These are phyloP conservation scores for Aphelenchoides bicaudatus DNA, from an alignment of 2,888 invertebrate species.

Conservation along the genomic window DNA sequence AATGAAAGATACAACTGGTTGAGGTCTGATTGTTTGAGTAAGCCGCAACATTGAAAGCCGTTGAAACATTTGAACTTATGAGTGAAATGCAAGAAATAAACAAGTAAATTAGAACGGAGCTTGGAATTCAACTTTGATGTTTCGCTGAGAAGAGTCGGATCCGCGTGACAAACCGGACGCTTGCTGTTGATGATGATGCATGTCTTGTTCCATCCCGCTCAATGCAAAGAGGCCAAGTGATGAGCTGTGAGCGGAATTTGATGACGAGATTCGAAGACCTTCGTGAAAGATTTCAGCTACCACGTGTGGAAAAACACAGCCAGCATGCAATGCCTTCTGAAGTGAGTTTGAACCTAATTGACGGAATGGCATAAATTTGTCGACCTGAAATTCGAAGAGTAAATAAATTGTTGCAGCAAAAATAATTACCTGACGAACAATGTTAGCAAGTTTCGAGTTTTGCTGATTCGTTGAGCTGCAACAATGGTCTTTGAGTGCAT, in stretches of 20 bases:
- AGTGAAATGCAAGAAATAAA: not conserved
- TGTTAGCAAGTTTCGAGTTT: constrained; percentile 48
- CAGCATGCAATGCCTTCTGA: constrained; percentile 19
- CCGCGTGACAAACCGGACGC: constrained; percentile 1
- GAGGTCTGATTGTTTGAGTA: too few species aligned
- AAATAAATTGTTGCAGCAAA: not conserved
- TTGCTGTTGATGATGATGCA: not conserved
- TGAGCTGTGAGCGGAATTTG: not conserved
- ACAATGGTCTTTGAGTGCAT: constrained; percentile 82
- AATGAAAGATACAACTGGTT: too few species aligned
- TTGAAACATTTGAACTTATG: not conserved
- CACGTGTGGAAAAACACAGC: constrained; percentile 11
- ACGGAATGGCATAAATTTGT: constrained; percentile 21
- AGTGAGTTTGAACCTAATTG: constrained; percentile 22
- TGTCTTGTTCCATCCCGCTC: not conserved
- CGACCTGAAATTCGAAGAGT: constrained; percentile 12
- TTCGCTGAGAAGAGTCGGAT: not conserved
- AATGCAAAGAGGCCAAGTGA: not conserved
- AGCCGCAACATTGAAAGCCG: too few species aligned
- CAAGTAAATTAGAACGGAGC: not conserved
- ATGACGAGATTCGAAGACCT: not conserved
- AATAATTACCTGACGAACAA: constrained; percentile 45
- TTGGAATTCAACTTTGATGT: constrained; percentile 10
- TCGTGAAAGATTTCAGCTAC: constrained; percentile 12
- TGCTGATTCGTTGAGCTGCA: constrained; percentile 32